Evolutionary conservation across 2,888 invertebrate genomes (phyloP).

Genomic region (Enoplolaimus lenunculus): DNA sequence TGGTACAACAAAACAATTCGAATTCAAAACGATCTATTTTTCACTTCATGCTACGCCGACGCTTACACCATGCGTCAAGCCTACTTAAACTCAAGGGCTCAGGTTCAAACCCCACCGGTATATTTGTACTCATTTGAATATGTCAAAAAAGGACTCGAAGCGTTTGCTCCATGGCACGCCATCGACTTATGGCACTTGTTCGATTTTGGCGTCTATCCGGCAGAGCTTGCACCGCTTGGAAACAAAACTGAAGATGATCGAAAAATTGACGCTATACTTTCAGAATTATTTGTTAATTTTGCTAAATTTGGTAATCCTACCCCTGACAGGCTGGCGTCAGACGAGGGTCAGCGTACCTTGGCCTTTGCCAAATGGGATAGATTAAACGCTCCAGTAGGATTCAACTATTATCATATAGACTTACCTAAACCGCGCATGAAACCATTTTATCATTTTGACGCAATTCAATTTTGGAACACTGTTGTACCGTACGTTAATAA

Average conservation of each 20-base stretch:
- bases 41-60: background rate
- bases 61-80: background rate
- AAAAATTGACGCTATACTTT: constrained; percentile 13
- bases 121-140: constrained; percentile 23
- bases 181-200: constrained; percentile 22
- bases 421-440: background rate
- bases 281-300: constrained; percentile 16
- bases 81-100: background rate
- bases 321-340: constrained; percentile 5
- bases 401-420: constrained; percentile 10
- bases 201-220: background rate
- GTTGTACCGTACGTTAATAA: background rate
- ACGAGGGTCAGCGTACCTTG: no score
- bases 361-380: no score
- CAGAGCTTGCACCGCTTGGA: background rate
- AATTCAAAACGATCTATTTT: background rate
- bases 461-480: constrained; percentile 1
- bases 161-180: constrained; percentile 17
- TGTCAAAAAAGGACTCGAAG: background rate
- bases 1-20: background rate
- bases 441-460: constrained; percentile 12
- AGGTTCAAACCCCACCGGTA: background rate
- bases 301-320: constrained; percentile 21
- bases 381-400: background rate
- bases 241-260: background rate